These are phyloP conservation scores for Anolis carolinensis DNA, from an alignment of 2,113 vertebrate species.

Conservation along the genomic window DNA sequence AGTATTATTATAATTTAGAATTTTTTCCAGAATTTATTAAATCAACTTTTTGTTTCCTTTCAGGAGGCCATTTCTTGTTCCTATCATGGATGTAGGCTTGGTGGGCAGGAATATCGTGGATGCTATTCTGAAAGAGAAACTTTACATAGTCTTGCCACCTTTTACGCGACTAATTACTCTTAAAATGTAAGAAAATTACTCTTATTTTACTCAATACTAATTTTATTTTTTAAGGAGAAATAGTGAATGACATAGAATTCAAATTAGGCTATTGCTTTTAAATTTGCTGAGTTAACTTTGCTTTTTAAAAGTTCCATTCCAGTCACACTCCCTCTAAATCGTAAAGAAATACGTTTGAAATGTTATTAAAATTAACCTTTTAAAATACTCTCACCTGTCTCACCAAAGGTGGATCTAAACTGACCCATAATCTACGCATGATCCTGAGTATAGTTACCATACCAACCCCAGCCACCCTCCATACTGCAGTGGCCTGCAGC, in stretches of 20 bases:
- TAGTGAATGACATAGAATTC: neutral
- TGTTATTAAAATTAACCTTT: no score
- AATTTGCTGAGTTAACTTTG: no score
- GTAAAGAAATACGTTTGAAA: no score
- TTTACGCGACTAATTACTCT: no score
- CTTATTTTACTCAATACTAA: neutral
- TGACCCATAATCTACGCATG: no score
- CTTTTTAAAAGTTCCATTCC: no score
- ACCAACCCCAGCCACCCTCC: no score
- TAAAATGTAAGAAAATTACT: neutral
- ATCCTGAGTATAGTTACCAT: no score
- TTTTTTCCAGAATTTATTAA: neutral
- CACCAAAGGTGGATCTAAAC: no score
- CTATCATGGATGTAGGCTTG: conserved; percentile 78
- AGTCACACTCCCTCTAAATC: no score
- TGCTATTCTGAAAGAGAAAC: conserved; percentile 75
- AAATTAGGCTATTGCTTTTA: neutral
- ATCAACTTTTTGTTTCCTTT: neutral
- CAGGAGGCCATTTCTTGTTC: conserved; percentile 67
- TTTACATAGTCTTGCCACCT: neutral
- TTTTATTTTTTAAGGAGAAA: neutral
- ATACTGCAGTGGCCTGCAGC: no score
- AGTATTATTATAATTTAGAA: neutral
- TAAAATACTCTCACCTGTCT: no score
- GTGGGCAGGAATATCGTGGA: conserved; percentile 79